Percentiles rank a stretch among this genome's conserved stretches.
Conservation (phyloP, 2,797 vertebrate species). For the Tamandua tetradactyla region DNA sequence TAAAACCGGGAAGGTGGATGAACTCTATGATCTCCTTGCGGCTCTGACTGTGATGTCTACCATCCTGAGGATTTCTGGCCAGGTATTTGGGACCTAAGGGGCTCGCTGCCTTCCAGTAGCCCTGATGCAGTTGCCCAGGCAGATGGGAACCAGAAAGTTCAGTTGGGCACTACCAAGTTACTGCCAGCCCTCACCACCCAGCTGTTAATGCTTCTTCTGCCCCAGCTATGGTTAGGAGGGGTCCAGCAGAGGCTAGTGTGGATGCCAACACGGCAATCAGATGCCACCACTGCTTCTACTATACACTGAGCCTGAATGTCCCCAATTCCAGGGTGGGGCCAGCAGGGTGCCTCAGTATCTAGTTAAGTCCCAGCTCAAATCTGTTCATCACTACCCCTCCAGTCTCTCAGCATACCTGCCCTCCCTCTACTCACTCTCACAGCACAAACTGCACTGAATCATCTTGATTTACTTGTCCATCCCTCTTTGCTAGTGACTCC, state of each 20-base stretch:
- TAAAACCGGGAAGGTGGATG: not conserved
- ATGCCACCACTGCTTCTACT: not conserved
- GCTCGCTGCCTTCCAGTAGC: not conserved
- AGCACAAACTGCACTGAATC: not conserved
- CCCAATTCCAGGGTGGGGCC: not conserved
- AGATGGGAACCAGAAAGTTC: conserved; percentile 3
- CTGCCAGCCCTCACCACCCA: not conserved
- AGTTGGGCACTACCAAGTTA: not conserved
- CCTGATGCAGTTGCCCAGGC: not conserved
- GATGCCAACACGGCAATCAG: not conserved
- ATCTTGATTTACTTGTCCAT: not conserved
- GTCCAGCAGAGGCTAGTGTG: not conserved
- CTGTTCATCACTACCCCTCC: not conserved
- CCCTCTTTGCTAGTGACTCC: not conserved
- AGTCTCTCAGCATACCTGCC: not conserved
- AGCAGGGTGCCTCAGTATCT: not conserved
- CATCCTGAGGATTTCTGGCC: not conserved
- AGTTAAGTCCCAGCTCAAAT: not conserved
- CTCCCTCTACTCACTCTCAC: not conserved
- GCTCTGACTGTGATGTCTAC: not conserved
- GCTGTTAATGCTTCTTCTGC: not conserved
- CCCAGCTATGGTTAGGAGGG: not conserved
- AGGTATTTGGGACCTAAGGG: not conserved
- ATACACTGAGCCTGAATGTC: not conserved
- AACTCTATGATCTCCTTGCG: not conserved